Base-by-base conservation (phyloP, 1,140 invertebrate species). In the Ceratina japonica region DNA sequence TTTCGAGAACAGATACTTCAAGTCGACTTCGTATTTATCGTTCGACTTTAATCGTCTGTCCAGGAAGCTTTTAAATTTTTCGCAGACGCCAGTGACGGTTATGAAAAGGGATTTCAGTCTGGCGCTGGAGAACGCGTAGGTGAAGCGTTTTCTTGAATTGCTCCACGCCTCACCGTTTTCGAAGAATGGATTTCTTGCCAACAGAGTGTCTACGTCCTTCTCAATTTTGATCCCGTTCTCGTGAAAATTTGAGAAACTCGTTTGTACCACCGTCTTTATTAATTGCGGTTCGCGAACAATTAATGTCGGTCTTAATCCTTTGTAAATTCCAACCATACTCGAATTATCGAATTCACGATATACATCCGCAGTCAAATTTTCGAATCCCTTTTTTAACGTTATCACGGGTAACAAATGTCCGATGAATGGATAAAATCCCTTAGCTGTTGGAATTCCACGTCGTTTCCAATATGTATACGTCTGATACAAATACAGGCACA, bases 381-480 rank as follows among this genome's bases (percentile, higher is more conserved):
- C n/a, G 0, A 89, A 20, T 20, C 65, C 86, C 13, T 37, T 66
- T 18, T 56, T 80, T 10, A 82, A 3, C 0, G 63, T 37, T 0
- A 89, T n/a, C 13, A 87, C 16, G 0, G 85, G 72, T 10, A 70
- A 51, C 3, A 88, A 44, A 56, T 91, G 89, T 8, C 90, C 91
- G 3, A 91, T 44, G 5, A 85, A 71, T 0, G 87, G 87, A 1
- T 83, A 1, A 1, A 72, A 62, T 69, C 81, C 80, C 12, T 85
- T 87, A 1, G 89, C 74, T 44, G 89, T 89, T 64, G 91, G 90
- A 0, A 94, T 89, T 7, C 91, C 90, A 75, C 84, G 85, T 3
- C 90, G 84, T 51, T 87, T 71, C 93, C 93, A 94, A 76, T 93
- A 92, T 49, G 86, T 83, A 64, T 85, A 86, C 8, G 79, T 88